Percentiles rank a stretch among this genome's conserved stretches.
phyloP scores from a whole-genome alignment of 2,797 vertebrate species.

The Micrastur ruficollis region DNA sequence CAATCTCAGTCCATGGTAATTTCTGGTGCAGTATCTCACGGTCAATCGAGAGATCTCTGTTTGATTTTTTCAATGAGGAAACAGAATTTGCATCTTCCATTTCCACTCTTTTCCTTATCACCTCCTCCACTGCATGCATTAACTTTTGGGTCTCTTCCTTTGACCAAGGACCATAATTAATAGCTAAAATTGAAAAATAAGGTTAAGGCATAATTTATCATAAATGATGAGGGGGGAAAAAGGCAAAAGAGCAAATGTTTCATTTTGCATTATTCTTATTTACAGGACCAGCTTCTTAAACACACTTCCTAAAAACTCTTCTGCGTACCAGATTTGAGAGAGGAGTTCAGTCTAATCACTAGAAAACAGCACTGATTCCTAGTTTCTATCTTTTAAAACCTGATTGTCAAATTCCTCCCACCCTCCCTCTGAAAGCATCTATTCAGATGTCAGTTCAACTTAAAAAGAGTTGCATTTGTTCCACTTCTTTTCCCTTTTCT shows the following conservation, averaged over 20 bases:
- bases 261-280: not conserved
- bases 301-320: not conserved
- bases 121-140: constrained; percentile 59
- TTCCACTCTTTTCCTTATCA: constrained; percentile 8
- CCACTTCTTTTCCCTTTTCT: not conserved
- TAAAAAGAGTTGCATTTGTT: not conserved
- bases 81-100: not conserved
- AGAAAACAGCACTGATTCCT: not conserved
- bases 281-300: not conserved
- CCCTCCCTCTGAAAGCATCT: not conserved
- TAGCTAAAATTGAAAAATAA: constrained; percentile 25
- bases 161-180: constrained; percentile 73
- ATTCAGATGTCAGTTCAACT: not conserved
- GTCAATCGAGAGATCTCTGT: not conserved
- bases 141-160: constrained; percentile 62
- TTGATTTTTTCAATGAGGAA: not conserved
- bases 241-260: not conserved
- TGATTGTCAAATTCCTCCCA: not conserved
- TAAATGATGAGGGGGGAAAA: not conserved
- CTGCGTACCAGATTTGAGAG: not conserved
- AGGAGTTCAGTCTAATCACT: not conserved
- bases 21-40: constrained; percentile 60
- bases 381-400: not conserved
- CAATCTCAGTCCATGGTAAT: constrained; percentile 73
- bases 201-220: not conserved